Base-by-base conservation (phyloP, 2,888 invertebrate species). In the Balanococcus diminutus region DNA sequence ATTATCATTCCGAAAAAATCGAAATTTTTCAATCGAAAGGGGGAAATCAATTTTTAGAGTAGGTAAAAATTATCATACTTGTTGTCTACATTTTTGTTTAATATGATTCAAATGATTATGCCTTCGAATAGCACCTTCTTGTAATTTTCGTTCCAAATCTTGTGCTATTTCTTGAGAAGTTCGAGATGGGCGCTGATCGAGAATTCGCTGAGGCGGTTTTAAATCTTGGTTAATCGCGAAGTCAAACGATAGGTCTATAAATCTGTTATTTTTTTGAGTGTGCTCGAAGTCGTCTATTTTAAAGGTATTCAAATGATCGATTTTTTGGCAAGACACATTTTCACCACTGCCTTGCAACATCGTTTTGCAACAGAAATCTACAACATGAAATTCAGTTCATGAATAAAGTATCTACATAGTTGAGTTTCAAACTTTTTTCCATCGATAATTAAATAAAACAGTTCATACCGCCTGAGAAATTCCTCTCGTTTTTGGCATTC, bases 121-220 rank as follows among this genome's bases (percentile, higher is more conserved):
- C n/a, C 85, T 42, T 46, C 85, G 36, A n/a, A 46, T 39, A 11
- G 56, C 9, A 31, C 28, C 51, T 25, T 46, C 32, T 2, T 32
- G 85, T 22, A 79, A 42, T 72, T 85, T 85, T n/a, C 14, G 28
- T 11, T 72, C 28, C 14, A 85, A 46, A n/a, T 79, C 79, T 36
- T 19, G 51, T 16, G 42, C 14, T 28, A 85, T 19, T 75, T 85
- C 46, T 42, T 75, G 39, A 2, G 46, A 25, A 6, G 28, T 72
- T 31, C 75, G 39, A 6, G 16, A 25, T 19, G 85, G 51, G n/a
- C 31, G 25, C 16, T 19, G 31, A n/a, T 79, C 36, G 51, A 39
- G 14, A 8, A 85, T 46, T 22, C 85, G 28, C 6, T 28, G 42
- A n/a, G 79, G 85, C 19, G 79, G 85, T 85, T 51, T 85, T 0